These are phyloP conservation scores for Lepidochrysops patricia DNA, from an alignment of 2,888 invertebrate species.

Conservation along the genomic window DNA sequence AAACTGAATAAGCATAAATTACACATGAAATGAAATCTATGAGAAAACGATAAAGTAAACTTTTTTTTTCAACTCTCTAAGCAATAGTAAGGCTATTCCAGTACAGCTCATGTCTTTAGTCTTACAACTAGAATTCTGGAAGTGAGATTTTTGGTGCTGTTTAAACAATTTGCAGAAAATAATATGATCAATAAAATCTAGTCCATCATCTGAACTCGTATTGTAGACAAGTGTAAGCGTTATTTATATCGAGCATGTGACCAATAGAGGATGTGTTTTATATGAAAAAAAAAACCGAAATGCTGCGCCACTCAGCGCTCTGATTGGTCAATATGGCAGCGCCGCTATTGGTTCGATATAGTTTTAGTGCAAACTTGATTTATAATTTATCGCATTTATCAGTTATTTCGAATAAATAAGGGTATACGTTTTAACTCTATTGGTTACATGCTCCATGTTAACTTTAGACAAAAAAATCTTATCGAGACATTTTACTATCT, in stretches of 20 bases:
- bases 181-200: neutral
- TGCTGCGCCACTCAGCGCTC: too few species aligned
- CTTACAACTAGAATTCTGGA: neutral
- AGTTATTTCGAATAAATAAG: too few species aligned
- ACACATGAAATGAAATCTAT: too few species aligned
- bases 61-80: neutral
- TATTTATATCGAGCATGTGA: too few species aligned
- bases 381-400: too few species aligned
- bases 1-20: too few species aligned
- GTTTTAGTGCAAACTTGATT: too few species aligned
- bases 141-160: constrained; percentile 6
- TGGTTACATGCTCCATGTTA: too few species aligned
- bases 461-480: neutral
- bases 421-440: too few species aligned
- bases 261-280: too few species aligned
- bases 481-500: constrained; percentile 1
- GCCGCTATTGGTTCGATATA: too few species aligned
- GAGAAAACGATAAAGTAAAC: neutral
- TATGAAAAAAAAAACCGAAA: neutral
- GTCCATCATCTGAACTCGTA: neutral
- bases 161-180: constrained; percentile 14
- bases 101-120: neutral
- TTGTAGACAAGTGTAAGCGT: constrained; percentile 6
- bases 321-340: too few species aligned
- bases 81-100: neutral